Evolutionary conservation across 2,888 invertebrate genomes (phyloP), one percentile per base, ranked within the genome.

Genomic region (Argyresthia albistria): DNA sequence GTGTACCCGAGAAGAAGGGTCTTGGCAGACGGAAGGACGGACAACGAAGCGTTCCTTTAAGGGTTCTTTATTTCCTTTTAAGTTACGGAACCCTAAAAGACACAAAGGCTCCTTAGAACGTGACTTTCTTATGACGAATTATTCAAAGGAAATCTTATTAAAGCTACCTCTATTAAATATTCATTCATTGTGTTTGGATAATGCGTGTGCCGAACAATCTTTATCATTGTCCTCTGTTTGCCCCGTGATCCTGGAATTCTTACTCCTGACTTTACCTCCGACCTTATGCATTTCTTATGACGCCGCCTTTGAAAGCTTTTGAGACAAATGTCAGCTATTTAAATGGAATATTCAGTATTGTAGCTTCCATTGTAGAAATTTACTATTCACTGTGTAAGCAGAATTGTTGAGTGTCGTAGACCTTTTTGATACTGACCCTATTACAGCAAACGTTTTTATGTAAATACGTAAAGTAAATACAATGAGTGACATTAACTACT

Each of bases 231-330:
- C 59, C 56, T 62, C 59, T 66, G 64, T 71, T 68, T 66, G 63
- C 62, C 65, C 59, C 57, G 53, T 60, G 60, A 65, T 63, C 62
- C 62, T 63, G 58, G 65, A 63, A 65, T 70, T 68, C 64, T 67
- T 68, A 69, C 66, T 70, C 66, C 64, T 63, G 58, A 59, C 59
- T 62, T 61, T 54, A 12, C 50, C 51, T 53, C 69, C 65, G 74
- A 76, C 74, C 74, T 69, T 70, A 76, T 81, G 75, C 78, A 81
- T 80, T 76, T 69, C 69, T 80, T 80, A 82, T 81, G 76, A 80
- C 64, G 60, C 61, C 59, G 58, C 59, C 68, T 72, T 67, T 55
- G 67, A 76, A 76, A 72, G 75, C 78, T 78, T 79, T 77, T 69
- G 70, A 75, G 74, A 77, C 75, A 79, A 81, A 80, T 77, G 78